A percentile compares a stretch with the other conserved stretches of the same genome.
These are phyloP conservation scores for Bibio marci DNA, from an alignment of 2,888 invertebrate species.

Conservation along the genomic window DNA sequence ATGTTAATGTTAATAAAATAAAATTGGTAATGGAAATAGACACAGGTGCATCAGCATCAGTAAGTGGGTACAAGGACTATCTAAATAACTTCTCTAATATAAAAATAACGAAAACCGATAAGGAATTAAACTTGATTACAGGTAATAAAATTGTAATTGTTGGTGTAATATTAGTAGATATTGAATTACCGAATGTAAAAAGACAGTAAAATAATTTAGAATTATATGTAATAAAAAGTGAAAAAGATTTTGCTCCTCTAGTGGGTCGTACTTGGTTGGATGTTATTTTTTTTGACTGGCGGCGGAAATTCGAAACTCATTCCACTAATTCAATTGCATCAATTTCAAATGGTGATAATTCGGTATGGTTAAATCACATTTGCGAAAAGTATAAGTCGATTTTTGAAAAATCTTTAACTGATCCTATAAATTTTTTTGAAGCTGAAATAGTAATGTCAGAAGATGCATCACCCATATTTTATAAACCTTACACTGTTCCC, in stretches of 20 bases:
- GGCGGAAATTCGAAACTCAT: not conserved
- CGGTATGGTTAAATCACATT: not conserved
- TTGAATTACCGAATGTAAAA: no score
- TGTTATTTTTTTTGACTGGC: not conserved
- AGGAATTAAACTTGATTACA: not conserved
- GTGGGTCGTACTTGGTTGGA: not conserved
- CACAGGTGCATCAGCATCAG: not conserved
- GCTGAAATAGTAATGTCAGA: not conserved
- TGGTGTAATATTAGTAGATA: not conserved
- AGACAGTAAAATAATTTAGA: not conserved
- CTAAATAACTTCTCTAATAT: not conserved
- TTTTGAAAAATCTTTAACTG: not conserved
- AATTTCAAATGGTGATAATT: not conserved
- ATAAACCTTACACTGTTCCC: constrained; percentile 13
- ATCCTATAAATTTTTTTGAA: not conserved
- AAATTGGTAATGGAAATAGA: not conserved
- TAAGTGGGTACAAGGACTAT: not conserved
- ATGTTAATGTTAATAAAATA: not conserved
- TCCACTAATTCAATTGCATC: not conserved
- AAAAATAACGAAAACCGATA: not conserved
- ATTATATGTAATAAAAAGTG: not conserved
- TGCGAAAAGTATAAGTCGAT: not conserved
- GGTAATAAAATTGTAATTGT: not conserved
- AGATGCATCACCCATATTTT: constrained; percentile 10
- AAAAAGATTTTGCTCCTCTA: not conserved